These are phyloP conservation scores for Acropternis orthonyx DNA, from an alignment of 2,797 vertebrate genomes.

Conservation along the genomic window DNA sequence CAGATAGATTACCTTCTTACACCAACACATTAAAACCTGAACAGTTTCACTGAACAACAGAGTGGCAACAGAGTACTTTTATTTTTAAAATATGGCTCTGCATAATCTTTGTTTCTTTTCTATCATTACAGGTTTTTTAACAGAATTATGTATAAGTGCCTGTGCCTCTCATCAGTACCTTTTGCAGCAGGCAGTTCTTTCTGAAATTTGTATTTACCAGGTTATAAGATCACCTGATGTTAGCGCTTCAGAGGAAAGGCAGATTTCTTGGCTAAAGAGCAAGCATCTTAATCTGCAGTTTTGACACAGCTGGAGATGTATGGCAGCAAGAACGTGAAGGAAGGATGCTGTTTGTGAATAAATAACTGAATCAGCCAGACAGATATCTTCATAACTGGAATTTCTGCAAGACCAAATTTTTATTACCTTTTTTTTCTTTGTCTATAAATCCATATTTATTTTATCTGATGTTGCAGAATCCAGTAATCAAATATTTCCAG, in stretches of 20 bases:
- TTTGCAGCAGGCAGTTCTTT: not conserved
- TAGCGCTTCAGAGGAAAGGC: not conserved
- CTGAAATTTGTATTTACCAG: not conserved
- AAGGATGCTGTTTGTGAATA: not conserved
- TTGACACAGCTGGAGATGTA: not conserved
- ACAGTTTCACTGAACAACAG: not conserved
- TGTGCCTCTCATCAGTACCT: not conserved
- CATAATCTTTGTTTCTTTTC: not conserved
- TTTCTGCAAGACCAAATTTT: not conserved
- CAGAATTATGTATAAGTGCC: not conserved
- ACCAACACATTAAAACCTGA: not conserved
- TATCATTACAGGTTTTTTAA: not conserved
- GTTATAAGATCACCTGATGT: not conserved
- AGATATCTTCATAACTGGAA: not conserved
- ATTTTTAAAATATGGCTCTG: not conserved
- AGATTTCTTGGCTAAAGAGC: not conserved
- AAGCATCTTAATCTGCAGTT: conserved; percentile 1
- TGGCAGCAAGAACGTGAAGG: not conserved
- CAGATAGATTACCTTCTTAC: not conserved
- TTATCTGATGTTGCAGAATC: not conserved
- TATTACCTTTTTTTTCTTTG: not conserved
- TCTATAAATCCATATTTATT: not conserved
- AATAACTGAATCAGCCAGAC: not conserved
- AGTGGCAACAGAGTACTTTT: not conserved
- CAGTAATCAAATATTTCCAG: not conserved